Base-by-base conservation (phyloP, 1,140 invertebrate species). In the Cylas formicarius region DNA sequence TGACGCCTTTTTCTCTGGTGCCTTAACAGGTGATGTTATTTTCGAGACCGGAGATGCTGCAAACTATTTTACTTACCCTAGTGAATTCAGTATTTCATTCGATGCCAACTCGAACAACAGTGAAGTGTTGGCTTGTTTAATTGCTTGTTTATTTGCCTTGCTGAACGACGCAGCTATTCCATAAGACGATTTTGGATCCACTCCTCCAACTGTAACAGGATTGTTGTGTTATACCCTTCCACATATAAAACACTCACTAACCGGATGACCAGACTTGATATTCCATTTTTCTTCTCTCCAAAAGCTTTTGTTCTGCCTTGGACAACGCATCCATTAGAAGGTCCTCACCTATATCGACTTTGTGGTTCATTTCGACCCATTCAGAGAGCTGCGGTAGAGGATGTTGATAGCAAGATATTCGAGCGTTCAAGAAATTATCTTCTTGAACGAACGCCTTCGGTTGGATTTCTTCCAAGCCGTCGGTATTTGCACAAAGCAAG, bases 151-250 rank as follows among this genome's bases (percentile, higher is more conserved):
- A 60, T 87, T 92, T 1, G 89, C 86, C 55, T 90, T 86, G 24
- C 84, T 87, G 67, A 92, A 90, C 6, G 86, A 88, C 1, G 85
- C 88, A 10, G 86, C 86, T 0, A 80, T 88, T 3, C 88, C 87
- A n/a, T 80, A 74, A 3, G 88, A 78, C 1, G 87, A 91, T 57
- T 86, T 85, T 0, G 86, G 83, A 64, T 90, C 86, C 1, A 84
- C 77, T 53, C 80, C 81, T 48, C 80, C 79, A 63, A 75, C 82
- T 82, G 52, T 16, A 68, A 66, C 42, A 27, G 2, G 4, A 28
- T 13, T n/a, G n/a, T n/a, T n/a, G n/a, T n/a, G n/a, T n/a, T n/a
- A n/a, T n/a, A n/a, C n/a, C n/a, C n/a, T n/a, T n/a, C n/a, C n/a
- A n/a, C n/a, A n/a, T n/a, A n/a, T n/a, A n/a, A 38, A 14, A 18